Evolutionary conservation across 2,888 invertebrate species (phyloP), one percentile per base, ranked within the genome.

Genomic region (Salticus scenicus): DNA sequence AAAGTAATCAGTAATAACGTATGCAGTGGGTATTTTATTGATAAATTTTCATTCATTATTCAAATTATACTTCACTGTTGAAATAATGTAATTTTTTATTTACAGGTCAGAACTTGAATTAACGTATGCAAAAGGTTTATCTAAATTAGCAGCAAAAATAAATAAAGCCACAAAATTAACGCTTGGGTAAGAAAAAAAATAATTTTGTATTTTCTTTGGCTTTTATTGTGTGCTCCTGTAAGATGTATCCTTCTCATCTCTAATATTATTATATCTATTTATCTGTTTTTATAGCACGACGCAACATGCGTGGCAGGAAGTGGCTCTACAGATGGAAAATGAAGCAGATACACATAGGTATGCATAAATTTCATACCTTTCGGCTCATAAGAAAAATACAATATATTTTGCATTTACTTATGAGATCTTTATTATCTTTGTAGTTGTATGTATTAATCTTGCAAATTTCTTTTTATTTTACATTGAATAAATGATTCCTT

Each of bases 291-390:
- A 0, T 88, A 91, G 91, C 41, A 92, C 95, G 72, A 94, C 97
- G 89, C 95, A 96, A 89, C 96, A 97, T 89, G 96, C 97, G 77
- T 98, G 97, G 97, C 95, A 96, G 91, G 94, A 95, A 88, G 96
- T 97, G 87, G 97, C 96, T 73, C 92, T 94, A n/a, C 97, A 97
- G 92, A 95, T 98, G 94, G 98, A 98, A 91, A 94, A 95, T 88
- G 95, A 97, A 90, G 95, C 97, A 42, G 97, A 98, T 91, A 94
- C 96, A 77, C 98, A 98, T 92, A 94, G 94, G 94, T 94, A 24
- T 20, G 72, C 30, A 24, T 63, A 92, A 89, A 47, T 47, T 47
- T 63, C 63, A 37, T 37, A 10, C n/a, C n/a, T n/a, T n/a, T n/a
- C n/a, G n/a, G n/a, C n/a, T n/a, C n/a, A n/a, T n/a, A n/a, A n/a